Evolutionary conservation across 2,888 invertebrate genomes (phyloP), one percentile per base, ranked within the genome.

Genomic region (Dastarcus helophoroides): DNA sequence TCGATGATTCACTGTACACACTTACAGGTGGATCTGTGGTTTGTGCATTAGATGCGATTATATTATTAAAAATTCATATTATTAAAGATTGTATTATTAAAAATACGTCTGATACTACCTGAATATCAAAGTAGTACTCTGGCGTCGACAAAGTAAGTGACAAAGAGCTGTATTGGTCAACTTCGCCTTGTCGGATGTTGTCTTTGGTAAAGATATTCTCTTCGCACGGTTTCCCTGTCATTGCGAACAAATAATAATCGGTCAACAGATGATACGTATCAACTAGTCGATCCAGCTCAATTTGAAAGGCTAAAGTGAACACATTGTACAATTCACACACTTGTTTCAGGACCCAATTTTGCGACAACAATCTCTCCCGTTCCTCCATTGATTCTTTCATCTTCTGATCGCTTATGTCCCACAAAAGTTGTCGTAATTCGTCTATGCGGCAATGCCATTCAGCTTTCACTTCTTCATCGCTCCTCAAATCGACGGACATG

Each of bases 291-390:
- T 76, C 74, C 7, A 72, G 28, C 58, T 79, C 78, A n/a, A 68
- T 46, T 51, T 76, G 75, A 58, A 73, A 60, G 24, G 68, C 65
- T 2, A 63, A 67, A 25, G 69, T 60, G 40, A 67, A 73, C 14
- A 68, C 61, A 44, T 76, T 73, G 2, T 59, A 58, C 43, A 76
- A 56, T 26, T 67, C 58, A 10, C 63, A 62, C 4, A 72, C 50
- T 46, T 75, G 69, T 35, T 62, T 62, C 38, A 65, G 54, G 1
- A 69, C 51, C 77, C 76, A 78, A 37, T 71, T 65, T 33, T 73
- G 67, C 29, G 44, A 44, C 23, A 76, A 67, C 14, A 76, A 56
- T 6, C 59, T 48, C 14, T 54, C 56, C 24, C 71, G 62, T 47
- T 73, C 68, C 29, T 62, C 56, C 51, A 75, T 71, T 1, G 70